A percentile compares a stretch with the other conserved stretches of the same genome.
Evolutionary conservation across 1,140 invertebrate species (phyloP).

Genomic region (Drosophila jambulina): DNA sequence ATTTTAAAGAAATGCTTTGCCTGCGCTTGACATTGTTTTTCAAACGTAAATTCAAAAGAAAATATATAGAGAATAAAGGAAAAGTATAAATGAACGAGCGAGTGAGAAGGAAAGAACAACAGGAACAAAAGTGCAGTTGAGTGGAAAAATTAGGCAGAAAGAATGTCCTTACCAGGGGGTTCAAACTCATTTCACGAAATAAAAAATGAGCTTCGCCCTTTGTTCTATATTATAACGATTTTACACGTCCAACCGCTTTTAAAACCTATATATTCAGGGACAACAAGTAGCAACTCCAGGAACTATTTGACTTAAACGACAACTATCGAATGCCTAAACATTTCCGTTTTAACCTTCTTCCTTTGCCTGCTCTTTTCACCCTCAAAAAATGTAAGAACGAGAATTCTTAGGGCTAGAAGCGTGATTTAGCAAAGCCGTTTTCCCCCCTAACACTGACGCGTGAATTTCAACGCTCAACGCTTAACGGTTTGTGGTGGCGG

Average conservation of each 20-base stretch:
- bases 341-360: constrained; percentile 25
- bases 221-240: constrained; percentile 2
- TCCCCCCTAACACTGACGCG: constrained; percentile 67
- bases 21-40: constrained; percentile 75
- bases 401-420: constrained; percentile 11
- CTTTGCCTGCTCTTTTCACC: constrained; percentile 11
- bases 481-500: constrained; percentile 77
- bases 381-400: constrained; percentile 7
- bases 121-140: constrained; percentile 71
- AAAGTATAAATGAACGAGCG: constrained; percentile 69
- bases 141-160: constrained; percentile 82
- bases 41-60: constrained; percentile 65
- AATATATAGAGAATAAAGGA: constrained; percentile 51
- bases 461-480: constrained; percentile 81
- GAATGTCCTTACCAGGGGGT: constrained; percentile 60
- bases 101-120: constrained; percentile 45
- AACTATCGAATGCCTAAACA: constrained; percentile 8
- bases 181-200: constrained; percentile 52
- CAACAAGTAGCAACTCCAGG: constrained; percentile 7
- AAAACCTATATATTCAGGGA: not conserved
- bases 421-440: constrained; percentile 34
- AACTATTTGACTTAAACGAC: not conserved
- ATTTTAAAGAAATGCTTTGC: constrained; percentile 42
- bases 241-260: not conserved
- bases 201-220: constrained; percentile 47